Evolutionary conservation across 2,113 vertebrate genomes (phyloP).

Genomic region (Bos indicus): DNA sequence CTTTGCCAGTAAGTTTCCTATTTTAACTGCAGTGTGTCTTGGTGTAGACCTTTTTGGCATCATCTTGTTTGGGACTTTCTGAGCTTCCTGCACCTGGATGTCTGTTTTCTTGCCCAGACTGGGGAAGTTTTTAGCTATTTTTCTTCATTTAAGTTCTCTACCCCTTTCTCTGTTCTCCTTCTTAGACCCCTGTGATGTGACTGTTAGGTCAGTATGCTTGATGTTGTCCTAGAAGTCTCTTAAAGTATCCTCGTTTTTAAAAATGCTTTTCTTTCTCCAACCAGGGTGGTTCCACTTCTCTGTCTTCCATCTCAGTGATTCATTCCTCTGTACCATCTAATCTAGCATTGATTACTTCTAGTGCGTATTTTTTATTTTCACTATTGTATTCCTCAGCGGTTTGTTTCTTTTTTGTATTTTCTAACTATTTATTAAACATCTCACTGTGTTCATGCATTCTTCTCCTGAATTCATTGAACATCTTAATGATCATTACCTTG

Average conservation of each 20-base stretch:
- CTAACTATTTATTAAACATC: neutral
- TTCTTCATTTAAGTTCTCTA: neutral
- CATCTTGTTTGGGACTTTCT: neutral
- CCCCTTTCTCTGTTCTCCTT: neutral
- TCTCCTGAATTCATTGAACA: neutral
- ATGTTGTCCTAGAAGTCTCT: neutral
- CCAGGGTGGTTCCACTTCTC: neutral
- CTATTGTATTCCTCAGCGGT: fast-evolving
- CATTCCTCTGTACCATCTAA: neutral
- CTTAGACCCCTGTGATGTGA: neutral
- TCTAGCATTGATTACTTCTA: neutral
- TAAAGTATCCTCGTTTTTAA: neutral
- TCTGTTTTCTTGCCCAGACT: neutral
- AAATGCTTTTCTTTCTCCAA: neutral
- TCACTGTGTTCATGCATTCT: neutral
- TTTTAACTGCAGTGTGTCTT: neutral
- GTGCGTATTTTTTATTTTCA: neutral
- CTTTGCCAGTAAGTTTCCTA: neutral
- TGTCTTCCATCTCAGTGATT: neutral
- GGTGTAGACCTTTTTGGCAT: neutral
- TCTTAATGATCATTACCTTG: neutral
- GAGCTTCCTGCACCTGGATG: neutral
- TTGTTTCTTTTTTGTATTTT: neutral
- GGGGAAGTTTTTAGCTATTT: neutral
- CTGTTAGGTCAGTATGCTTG: neutral